Conservation (phyloP, 2,888 invertebrate genomes). For the Drosophila buzzatii region DNA sequence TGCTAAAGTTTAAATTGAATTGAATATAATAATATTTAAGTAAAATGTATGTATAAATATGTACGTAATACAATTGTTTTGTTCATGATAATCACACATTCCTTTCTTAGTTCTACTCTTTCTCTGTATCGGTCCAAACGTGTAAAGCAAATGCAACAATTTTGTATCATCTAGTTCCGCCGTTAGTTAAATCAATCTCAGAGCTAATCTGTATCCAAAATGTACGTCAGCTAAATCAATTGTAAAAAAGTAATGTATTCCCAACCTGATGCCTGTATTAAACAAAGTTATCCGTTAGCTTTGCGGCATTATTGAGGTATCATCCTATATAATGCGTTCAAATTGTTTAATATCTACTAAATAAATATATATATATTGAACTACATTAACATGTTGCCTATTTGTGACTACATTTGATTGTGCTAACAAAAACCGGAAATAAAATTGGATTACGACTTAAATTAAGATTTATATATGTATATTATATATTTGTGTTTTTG, state of each 20-base stretch:
- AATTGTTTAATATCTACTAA: slow-evolving; percentile 33
- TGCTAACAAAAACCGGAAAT: neutral
- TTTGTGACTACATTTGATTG: neutral
- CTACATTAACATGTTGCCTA: slow-evolving; percentile 5
- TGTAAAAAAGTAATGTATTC: slow-evolving; percentile 35
- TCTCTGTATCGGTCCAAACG: slow-evolving; percentile 31
- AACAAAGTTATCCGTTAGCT: slow-evolving; percentile 17
- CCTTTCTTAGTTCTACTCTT: slow-evolving; percentile 51
- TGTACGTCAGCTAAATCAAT: slow-evolving; percentile 22
- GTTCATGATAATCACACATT: slow-evolving; percentile 59
- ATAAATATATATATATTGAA: slow-evolving; percentile 56
- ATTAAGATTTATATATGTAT: no score
- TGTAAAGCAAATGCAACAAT: slow-evolving; percentile 30
- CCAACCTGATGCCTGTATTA: slow-evolving; percentile 20
- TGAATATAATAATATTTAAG: slow-evolving; percentile 59
- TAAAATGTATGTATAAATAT: slow-evolving; percentile 47
- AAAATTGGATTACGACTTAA: neutral
- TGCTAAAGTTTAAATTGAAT: slow-evolving; percentile 62
- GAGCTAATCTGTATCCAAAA: slow-evolving; percentile 20
- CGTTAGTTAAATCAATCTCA: slow-evolving; percentile 32
- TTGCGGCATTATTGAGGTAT: slow-evolving; percentile 26
- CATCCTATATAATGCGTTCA: slow-evolving; percentile 27
- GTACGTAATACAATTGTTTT: slow-evolving; percentile 59
- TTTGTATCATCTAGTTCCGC: slow-evolving; percentile 30
- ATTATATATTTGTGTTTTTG: no score